phyloP scores from a whole-genome alignment of 2,113 vertebrate species.

The Aphyosemion australe region DNA sequence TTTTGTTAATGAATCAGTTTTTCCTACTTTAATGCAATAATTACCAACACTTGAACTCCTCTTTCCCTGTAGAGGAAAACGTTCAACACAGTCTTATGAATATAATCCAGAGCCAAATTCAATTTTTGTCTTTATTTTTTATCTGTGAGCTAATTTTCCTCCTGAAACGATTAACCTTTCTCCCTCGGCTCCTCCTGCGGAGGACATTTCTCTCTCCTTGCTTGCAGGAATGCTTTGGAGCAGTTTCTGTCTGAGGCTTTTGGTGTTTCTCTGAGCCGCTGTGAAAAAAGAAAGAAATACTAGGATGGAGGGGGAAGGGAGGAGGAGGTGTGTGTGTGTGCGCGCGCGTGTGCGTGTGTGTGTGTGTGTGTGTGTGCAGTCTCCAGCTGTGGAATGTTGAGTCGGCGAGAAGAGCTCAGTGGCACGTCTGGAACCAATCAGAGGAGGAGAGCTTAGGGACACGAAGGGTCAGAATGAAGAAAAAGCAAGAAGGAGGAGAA shows the following conservation, averaged over 20 bases:
- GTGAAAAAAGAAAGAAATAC: slow-evolving; percentile 26
- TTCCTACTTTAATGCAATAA: slow-evolving; percentile 9
- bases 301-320: slow-evolving; percentile 58
- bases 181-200: slow-evolving; percentile 18
- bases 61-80: slow-evolving; percentile 22
- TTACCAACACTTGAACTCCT: slow-evolving; percentile 32
- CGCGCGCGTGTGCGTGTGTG: slow-evolving; percentile 28
- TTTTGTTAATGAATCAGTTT: slow-evolving; percentile 22
- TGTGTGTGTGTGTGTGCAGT: slow-evolving; percentile 48
- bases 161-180: slow-evolving; percentile 40
- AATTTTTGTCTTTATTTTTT: not conserved
- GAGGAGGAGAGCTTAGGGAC: slow-evolving; percentile 61
- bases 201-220: slow-evolving; percentile 49
- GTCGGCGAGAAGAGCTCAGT: slow-evolving; percentile 79
- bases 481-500: slow-evolving; percentile 25
- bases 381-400: slow-evolving; percentile 81
- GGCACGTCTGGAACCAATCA: slow-evolving; percentile 81
- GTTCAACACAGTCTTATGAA: slow-evolving; percentile 39
- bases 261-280: slow-evolving; percentile 55
- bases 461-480: slow-evolving; percentile 51
- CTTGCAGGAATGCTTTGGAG: slow-evolving; percentile 61
- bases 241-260: slow-evolving; percentile 60
- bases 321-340: slow-evolving; percentile 29
- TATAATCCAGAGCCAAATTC: slow-evolving; percentile 35
- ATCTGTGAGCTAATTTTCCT: slow-evolving; percentile 32